Evolutionary conservation across 2,888 invertebrate genomes (phyloP).

Genomic region (Iselma pallidipennis): DNA sequence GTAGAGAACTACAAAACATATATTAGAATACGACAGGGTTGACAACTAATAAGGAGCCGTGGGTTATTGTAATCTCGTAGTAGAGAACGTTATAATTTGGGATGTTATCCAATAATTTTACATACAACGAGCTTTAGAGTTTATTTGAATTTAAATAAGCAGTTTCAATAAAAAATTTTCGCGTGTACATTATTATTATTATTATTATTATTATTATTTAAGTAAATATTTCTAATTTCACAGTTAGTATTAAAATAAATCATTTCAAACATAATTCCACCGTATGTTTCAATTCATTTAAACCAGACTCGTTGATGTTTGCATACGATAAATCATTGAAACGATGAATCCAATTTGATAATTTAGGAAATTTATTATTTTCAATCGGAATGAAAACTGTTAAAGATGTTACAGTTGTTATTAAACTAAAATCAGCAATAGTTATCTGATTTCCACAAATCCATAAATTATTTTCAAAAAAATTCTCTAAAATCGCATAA

Average conservation of each 20-base stretch:
- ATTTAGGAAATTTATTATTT: slow-evolving; percentile 39
- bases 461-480: slow-evolving; percentile 57
- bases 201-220: too few species aligned
- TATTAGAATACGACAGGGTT: too few species aligned
- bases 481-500: slow-evolving; percentile 57
- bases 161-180: too few species aligned
- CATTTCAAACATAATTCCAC: background rate
- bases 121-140: too few species aligned
- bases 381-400: slow-evolving; percentile 37
- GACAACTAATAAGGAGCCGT: too few species aligned
- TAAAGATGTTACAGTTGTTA: slow-evolving; percentile 56
- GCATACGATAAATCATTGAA: slow-evolving; percentile 38
- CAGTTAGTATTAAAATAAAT: too few species aligned
- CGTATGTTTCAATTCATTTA: background rate
- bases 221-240: background rate
- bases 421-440: slow-evolving; percentile 45
- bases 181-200: too few species aligned
- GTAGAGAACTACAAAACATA: too few species aligned
- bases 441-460: slow-evolving; percentile 57
- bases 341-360: slow-evolving; percentile 42
- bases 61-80: too few species aligned
- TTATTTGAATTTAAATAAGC: too few species aligned
- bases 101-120: too few species aligned
- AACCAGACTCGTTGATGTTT: slow-evolving; percentile 12
- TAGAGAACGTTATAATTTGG: too few species aligned